phyloP scores from a whole-genome alignment of 1,140 invertebrate genomes.

The Bacillus rossius region DNA sequence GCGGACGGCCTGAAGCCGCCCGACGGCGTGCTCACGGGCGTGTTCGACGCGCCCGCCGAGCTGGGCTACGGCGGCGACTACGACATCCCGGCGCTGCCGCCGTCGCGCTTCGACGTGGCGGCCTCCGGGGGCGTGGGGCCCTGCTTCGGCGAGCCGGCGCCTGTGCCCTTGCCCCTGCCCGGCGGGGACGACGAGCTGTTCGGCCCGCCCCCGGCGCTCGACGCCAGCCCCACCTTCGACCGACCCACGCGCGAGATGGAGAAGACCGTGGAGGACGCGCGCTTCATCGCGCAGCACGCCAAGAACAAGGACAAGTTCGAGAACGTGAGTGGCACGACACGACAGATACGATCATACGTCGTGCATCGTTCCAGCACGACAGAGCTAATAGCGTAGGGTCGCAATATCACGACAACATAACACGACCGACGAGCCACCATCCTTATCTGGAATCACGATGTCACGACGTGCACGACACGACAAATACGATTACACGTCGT shows the following conservation, averaged over 20 bases:
- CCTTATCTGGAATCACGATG: too few species aligned
- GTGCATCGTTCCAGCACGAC: too few species aligned
- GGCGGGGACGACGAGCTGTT: slow-evolving; percentile 76
- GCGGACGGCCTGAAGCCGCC: slow-evolving; percentile 51
- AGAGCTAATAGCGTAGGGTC: too few species aligned
- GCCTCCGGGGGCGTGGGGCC: slow-evolving; percentile 48
- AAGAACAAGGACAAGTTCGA: slow-evolving; percentile 92
- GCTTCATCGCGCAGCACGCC: slow-evolving; percentile 91
- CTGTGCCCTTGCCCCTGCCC: slow-evolving; percentile 59
- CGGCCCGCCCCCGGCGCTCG: slow-evolving; percentile 43
- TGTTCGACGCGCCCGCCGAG: slow-evolving; percentile 63
- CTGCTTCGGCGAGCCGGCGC: slow-evolving; percentile 54
- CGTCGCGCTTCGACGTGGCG: slow-evolving; percentile 41
- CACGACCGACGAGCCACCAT: too few species aligned
- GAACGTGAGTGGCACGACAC: slow-evolving; percentile 83
- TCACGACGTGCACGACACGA: too few species aligned
- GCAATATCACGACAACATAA: too few species aligned
- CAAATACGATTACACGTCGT: too few species aligned
- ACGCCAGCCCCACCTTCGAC: slow-evolving; percentile 72
- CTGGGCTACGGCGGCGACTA: slow-evolving; percentile 57
- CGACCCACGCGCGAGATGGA: slow-evolving; percentile 71
- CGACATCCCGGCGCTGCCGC: slow-evolving; percentile 54
- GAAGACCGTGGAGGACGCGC: slow-evolving; percentile 81
- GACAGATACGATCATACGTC: too few species aligned
- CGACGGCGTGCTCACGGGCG: slow-evolving; percentile 58